These are phyloP conservation scores for Epirrhoe alternata DNA, from an alignment of 2,888 invertebrate genomes.

Conservation along the genomic window DNA sequence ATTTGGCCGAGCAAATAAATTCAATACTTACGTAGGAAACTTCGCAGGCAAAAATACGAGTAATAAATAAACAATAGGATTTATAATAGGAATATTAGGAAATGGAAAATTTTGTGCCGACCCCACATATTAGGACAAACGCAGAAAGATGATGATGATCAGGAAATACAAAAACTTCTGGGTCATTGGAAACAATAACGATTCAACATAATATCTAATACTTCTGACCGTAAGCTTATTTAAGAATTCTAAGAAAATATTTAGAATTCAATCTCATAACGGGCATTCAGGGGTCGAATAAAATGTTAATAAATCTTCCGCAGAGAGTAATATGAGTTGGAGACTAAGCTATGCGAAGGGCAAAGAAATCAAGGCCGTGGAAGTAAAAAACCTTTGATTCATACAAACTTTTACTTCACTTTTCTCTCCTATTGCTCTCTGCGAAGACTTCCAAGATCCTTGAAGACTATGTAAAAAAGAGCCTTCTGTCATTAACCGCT, in stretches of 20 bases:
- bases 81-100: too few relatives aligned
- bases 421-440: neutral
- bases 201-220: too few relatives aligned
- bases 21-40: neutral
- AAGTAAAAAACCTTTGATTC: too few relatives aligned
- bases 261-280: constrained; percentile 8
- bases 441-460: neutral
- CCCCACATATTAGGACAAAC: too few relatives aligned
- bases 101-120: too few relatives aligned
- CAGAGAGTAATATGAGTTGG: neutral
- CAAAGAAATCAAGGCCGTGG: neutral
- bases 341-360: neutral
- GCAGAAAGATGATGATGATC: too few relatives aligned
- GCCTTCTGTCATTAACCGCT: neutral
- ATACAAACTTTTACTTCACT: too few relatives aligned
- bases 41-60: neutral
- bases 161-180: too few relatives aligned
- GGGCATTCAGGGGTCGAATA: constrained; percentile 7
- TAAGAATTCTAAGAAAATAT: constrained; percentile 12
- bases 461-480: neutral
- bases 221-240: neutral
- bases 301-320: constrained; percentile 13
- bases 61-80: too few relatives aligned
- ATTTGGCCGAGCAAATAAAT: neutral
- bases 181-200: too few relatives aligned